These are phyloP conservation scores for Tokudaia tokunoshimensis DNA, from an alignment of 2,797 vertebrate genomes.

Conservation along the genomic window DNA sequence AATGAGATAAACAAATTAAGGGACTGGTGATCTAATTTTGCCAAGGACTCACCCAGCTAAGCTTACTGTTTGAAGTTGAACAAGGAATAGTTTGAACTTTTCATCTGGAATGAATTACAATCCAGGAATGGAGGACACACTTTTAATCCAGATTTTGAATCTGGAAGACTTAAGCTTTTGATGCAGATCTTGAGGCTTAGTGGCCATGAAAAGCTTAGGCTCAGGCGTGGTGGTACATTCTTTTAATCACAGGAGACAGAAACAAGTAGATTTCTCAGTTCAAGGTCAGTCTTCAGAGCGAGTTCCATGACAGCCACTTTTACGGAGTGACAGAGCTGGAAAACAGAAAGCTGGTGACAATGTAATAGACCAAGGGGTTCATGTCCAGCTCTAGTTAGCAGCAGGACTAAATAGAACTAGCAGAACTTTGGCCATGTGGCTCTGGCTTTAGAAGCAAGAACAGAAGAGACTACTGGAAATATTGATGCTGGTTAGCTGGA, in stretches of 20 bases:
- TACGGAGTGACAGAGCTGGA: too few relatives aligned
- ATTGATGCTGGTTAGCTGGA: not conserved
- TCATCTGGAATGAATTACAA: not conserved
- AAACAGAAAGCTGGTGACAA: not conserved
- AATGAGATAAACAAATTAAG: not conserved
- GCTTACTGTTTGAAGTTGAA: not conserved
- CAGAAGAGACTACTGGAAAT: not conserved
- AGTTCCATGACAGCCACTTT: too few relatives aligned
- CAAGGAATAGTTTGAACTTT: not conserved
- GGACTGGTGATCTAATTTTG: not conserved
- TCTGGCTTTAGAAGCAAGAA: not conserved
- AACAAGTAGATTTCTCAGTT: too few relatives aligned
- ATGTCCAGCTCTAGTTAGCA: not conserved
- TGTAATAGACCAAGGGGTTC: not conserved
- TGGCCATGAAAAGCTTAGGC: not conserved
- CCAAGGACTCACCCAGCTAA: not conserved
- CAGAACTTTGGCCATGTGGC: not conserved
- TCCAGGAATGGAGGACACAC: not conserved
- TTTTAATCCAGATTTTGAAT: not conserved
- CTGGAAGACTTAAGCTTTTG: not conserved
- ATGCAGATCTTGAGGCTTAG: not conserved
- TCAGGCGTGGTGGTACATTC: not conserved
- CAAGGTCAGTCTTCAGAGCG: too few relatives aligned
- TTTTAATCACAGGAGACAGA: not conserved
- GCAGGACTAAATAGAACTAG: not conserved